These are phyloP conservation scores for Apogon talboti DNA, from an alignment of 2,797 vertebrate genomes.

Conservation along the genomic window DNA sequence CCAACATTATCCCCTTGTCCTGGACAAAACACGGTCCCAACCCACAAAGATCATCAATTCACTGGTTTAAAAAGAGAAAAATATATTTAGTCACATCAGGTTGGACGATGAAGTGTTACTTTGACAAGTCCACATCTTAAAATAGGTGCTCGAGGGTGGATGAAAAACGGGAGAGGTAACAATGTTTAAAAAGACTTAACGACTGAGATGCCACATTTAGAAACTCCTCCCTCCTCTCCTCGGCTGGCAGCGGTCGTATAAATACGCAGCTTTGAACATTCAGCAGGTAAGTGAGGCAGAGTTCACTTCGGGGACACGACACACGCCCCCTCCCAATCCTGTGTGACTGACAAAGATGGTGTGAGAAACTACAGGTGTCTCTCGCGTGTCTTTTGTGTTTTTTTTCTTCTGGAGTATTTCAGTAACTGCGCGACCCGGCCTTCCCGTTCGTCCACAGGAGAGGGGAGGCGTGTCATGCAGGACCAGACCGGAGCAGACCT, in stretches of 20 bases:
- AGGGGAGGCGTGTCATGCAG: slow-evolving; percentile 69
- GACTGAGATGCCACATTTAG: slow-evolving; percentile 47
- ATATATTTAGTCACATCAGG: slow-evolving; percentile 48
- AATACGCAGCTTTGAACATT: slow-evolving; percentile 57
- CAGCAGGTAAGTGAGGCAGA: slow-evolving; percentile 64
- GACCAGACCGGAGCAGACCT: slow-evolving; percentile 53
- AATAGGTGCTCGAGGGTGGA: slow-evolving; percentile 37
- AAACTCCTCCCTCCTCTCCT: slow-evolving; percentile 35
- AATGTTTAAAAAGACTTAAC: slow-evolving; percentile 29
- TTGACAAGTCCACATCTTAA: slow-evolving; percentile 58
- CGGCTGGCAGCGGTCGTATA: slow-evolving; percentile 38
- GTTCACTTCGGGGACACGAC: slow-evolving; percentile 49
- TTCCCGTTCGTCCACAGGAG: slow-evolving; percentile 84
- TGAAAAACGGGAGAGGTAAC: slow-evolving; percentile 27
- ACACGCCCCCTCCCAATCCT: slow-evolving; percentile 1
- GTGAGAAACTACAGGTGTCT: slow-evolving; percentile 72
- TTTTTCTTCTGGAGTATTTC: slow-evolving; percentile 69
- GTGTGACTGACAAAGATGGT: slow-evolving; percentile 61
- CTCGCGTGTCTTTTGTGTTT: slow-evolving; percentile 55
- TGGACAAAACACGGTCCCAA: slow-evolving; percentile 59
- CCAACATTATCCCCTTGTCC: slow-evolving; percentile 67
- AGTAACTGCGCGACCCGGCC: slow-evolving; percentile 73
- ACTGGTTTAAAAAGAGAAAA: slow-evolving; percentile 46
- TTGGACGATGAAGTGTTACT: slow-evolving; percentile 54
- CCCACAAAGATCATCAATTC: slow-evolving; percentile 43